Base-by-base conservation (phyloP, 2,797 vertebrate species). In the Enteromius anoplus region DNA sequence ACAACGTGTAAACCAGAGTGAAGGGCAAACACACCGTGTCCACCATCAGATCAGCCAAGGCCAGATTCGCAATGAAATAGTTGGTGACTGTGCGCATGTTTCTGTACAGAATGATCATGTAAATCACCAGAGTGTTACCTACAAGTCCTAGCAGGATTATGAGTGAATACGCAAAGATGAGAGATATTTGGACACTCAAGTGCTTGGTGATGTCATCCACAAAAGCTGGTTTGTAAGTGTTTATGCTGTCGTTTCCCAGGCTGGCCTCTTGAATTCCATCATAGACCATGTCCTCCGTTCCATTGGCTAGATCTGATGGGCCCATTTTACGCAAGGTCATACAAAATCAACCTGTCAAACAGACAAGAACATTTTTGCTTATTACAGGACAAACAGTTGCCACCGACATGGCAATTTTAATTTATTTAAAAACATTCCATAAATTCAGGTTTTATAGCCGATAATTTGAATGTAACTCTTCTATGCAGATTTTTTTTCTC, bases 11-110 rank as follows among this genome's bases (percentile, higher is more conserved):
- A 37, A 95, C 95, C 55, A 98, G 88, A 0, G 97, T 98, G 91
- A 98, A 98, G 34, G 97, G 97, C 90, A 98, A 89, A 81, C 97
- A 97, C 85, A 98, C 93, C 0, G 96, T 96, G 92, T 97, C 94
- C 90, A 97, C 95, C 91, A 98, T 94, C 75, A 98, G 94, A 86
- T 98, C 97, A 6, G 97, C 97, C 88, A 98, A 87, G 15, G 97
- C 97, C 89, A 98, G 91, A 91, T 98, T 98, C 37, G 96, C 96
- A 29, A 98, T 98, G 92, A 98, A 98, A 91, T 96, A 97, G 91
- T 98, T 98, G 84, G 97, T 98, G 64, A 97, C 97, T 0, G 97
- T 97, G 81, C 96, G 95, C 97, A 98, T 98, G 87, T 95, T 97
- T 85, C 93, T 95, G 91, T 96, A 97, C 81, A 94, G 96, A 84